A percentile compares a stretch with the other conserved stretches of the same genome.
Evolutionary conservation across 2,888 invertebrate genomes (phyloP).

Genomic region (Sphaeridia pumilis): DNA sequence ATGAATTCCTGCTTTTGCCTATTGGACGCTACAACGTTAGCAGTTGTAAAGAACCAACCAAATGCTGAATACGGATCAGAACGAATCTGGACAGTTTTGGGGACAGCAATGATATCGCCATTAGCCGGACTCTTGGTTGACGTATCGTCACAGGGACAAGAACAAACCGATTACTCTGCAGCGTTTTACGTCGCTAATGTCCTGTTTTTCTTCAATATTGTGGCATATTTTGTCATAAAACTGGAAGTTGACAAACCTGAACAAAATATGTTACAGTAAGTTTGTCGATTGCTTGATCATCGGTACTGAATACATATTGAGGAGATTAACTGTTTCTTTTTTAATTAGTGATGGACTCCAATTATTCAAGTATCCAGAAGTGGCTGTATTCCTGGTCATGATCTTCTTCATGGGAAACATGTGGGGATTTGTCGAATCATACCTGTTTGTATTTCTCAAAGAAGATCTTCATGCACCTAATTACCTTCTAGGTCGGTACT

Average conservation of each 20-base stretch:
- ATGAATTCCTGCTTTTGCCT: constrained; percentile 74
- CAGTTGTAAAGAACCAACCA: constrained; percentile 70
- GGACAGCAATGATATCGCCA: constrained; percentile 68
- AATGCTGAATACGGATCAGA: constrained; percentile 66
- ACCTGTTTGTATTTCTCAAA: constrained; percentile 71
- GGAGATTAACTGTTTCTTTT: not conserved
- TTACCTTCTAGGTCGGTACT: constrained; percentile 57
- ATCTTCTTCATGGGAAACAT: constrained; percentile 70
- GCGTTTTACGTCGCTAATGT: constrained; percentile 73
- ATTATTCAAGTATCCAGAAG: constrained; percentile 51
- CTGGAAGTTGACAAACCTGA: constrained; percentile 46
- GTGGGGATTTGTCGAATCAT: constrained; percentile 83
- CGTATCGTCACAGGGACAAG: constrained; percentile 38
- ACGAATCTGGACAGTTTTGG: constrained; percentile 64
- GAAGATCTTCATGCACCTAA: constrained; percentile 66
- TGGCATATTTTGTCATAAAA: constrained; percentile 65
- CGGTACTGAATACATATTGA: not conserved
- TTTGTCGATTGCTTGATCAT: not conserved
- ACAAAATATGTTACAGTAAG: constrained; percentile 27
- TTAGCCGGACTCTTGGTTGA: constrained; percentile 69
- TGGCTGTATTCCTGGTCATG: constrained; percentile 67
- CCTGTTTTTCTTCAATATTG: constrained; percentile 57
- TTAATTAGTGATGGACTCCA: constrained; percentile 21
- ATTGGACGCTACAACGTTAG: constrained; percentile 76
- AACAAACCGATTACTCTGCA: constrained; percentile 70